These are phyloP conservation scores for Copidosoma floridanum DNA, from an alignment of 1,140 invertebrate genomes.

Conservation along the genomic window DNA sequence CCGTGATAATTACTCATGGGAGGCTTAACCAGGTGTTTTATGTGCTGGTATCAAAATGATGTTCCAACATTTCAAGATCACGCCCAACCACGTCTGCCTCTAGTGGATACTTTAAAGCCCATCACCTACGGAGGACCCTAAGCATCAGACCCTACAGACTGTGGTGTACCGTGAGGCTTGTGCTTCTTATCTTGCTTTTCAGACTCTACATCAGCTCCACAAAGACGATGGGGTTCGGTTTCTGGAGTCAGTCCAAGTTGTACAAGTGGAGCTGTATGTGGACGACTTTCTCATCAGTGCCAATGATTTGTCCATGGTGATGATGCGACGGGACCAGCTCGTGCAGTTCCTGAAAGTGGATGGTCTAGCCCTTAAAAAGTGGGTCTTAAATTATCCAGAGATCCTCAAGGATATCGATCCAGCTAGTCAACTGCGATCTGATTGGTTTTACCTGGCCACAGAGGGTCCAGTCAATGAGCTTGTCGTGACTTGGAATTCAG, in stretches of 20 bases:
- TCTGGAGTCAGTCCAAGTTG: neutral
- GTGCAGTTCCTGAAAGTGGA: neutral
- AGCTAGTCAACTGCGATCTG: neutral
- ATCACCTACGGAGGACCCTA: neutral
- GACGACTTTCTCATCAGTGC: neutral
- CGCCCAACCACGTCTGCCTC: neutral
- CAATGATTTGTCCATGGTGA: neutral
- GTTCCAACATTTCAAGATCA: neutral
- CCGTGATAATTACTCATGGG: neutral
- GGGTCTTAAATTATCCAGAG: neutral
- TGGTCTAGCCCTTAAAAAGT: neutral
- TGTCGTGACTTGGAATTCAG: neutral
- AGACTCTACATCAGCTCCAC: neutral
- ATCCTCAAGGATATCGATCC: too few relatives aligned
- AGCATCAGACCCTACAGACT: too few relatives aligned
- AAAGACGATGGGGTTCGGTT: neutral
- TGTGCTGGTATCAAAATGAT: constrained; percentile 11
- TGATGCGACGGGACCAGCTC: too few relatives aligned
- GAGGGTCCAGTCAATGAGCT: neutral
- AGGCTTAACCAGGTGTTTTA: neutral
- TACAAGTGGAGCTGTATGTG: neutral
- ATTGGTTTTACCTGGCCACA: neutral
- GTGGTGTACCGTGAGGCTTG: too few relatives aligned
- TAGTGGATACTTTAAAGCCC: constrained; percentile 7
- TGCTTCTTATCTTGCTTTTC: too few relatives aligned